A percentile compares a stretch with the other conserved stretches of the same genome.
phyloP scores from a whole-genome alignment of 2,888 invertebrate species.

The Pristionchus arcanus region DNA sequence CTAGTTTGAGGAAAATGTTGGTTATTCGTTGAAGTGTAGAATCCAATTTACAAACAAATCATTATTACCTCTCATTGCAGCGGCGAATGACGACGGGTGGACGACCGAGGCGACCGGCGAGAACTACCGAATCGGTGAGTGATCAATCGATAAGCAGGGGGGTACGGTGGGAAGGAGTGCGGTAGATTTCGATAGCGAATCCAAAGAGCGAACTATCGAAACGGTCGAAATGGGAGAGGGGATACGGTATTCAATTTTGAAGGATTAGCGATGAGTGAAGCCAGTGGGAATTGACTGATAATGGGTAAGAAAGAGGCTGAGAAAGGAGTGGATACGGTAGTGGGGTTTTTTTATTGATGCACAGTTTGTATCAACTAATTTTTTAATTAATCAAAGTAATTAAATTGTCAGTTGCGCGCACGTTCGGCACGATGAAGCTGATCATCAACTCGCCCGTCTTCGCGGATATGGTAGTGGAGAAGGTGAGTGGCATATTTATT shows the following conservation, averaged over 20 bases:
- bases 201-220: no score
- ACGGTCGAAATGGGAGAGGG: no score
- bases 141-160: background rate
- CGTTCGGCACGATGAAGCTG: slow-evolving; percentile 74
- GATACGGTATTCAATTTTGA: no score
- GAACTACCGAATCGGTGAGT: slow-evolving; percentile 37
- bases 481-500: slow-evolving; percentile 18
- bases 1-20: background rate
- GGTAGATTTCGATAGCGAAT: no score
- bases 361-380: no score
- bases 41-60: background rate
- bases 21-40: background rate
- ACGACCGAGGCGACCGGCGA: background rate
- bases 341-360: no score
- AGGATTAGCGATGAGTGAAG: no score
- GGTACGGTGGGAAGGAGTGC: no score
- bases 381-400: slow-evolving; percentile 56
- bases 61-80: background rate
- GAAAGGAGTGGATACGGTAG: no score
- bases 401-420: slow-evolving; percentile 71
- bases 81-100: slow-evolving; percentile 28
- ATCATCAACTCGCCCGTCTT: slow-evolving; percentile 74
- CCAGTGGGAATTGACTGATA: no score
- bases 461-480: slow-evolving; percentile 56
- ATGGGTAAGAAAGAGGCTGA: no score